Percentiles rank a stretch among this genome's conserved stretches.
Evolutionary conservation across 1,140 invertebrate genomes (phyloP).

Genomic region (Trichonephila inaurata): DNA sequence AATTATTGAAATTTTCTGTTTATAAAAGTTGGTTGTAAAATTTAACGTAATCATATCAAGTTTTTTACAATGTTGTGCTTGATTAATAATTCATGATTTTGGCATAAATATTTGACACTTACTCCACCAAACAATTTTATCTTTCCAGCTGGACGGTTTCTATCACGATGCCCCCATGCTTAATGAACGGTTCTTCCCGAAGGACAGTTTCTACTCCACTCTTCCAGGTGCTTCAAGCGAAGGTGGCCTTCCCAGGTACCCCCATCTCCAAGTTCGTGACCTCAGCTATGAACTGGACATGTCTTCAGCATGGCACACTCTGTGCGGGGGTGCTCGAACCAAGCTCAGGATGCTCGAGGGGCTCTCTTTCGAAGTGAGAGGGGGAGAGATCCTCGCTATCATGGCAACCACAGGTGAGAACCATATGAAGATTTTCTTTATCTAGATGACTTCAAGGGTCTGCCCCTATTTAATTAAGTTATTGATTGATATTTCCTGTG

Average conservation of each 20-base stretch:
- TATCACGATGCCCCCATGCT: slow-evolving; percentile 73
- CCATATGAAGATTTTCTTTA: no score
- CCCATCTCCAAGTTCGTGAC: slow-evolving; percentile 86
- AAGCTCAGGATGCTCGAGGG: slow-evolving; percentile 84
- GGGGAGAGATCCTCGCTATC: slow-evolving; percentile 93
- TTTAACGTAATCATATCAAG: no score
- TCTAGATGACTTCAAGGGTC: no score
- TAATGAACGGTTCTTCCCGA: slow-evolving; percentile 78
- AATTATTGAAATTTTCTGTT: no score
- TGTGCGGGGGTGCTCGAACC: slow-evolving; percentile 79
- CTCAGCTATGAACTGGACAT: slow-evolving; percentile 82
- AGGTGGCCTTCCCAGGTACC: slow-evolving; percentile 81
- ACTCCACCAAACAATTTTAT: background rate
- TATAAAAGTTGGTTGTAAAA: no score
- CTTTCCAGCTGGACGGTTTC: slow-evolving; percentile 64
- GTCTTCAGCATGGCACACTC: slow-evolving; percentile 79
- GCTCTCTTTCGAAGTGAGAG: slow-evolving; percentile 90
- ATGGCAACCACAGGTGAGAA: slow-evolving; percentile 88
- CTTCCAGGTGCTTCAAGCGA: slow-evolving; percentile 70
- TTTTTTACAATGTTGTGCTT: background rate
- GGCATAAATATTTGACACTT: no score
- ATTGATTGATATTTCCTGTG: no score
- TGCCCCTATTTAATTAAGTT: no score
- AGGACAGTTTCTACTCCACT: slow-evolving; percentile 75
- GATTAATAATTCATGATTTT: background rate